A percentile compares a stretch with the other conserved stretches of the same genome.
These are phyloP conservation scores for Actenoides hombroni DNA, from an alignment of 2,113 vertebrate genomes.

Conservation along the genomic window DNA sequence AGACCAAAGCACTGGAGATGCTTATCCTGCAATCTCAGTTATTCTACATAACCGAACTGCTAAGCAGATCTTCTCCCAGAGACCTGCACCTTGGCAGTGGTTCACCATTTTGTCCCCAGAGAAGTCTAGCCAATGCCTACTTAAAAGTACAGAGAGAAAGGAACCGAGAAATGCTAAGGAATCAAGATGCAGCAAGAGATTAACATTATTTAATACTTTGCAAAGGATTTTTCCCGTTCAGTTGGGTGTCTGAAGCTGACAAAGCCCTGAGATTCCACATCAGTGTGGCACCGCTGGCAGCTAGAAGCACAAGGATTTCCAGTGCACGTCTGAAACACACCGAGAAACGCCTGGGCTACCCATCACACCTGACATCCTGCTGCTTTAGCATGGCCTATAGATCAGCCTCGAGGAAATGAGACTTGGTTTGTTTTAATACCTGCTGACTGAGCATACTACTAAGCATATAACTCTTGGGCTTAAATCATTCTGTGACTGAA, in stretches of 20 bases:
- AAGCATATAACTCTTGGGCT: neutral
- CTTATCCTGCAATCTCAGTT: neutral
- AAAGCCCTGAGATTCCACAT: neutral
- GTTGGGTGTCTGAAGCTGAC: neutral
- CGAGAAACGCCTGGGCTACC: neutral
- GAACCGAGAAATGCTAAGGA: neutral
- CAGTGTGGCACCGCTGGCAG: neutral
- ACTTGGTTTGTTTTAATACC: neutral
- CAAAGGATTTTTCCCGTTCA: neutral
- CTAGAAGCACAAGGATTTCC: neutral
- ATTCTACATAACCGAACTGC: neutral
- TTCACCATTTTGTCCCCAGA: neutral
- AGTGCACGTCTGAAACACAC: neutral
- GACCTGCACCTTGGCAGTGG: neutral
- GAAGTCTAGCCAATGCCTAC: neutral
- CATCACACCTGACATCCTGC: neutral
- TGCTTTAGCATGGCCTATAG: neutral
- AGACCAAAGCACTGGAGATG: neutral
- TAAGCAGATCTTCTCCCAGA: neutral
- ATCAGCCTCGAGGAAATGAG: neutral
- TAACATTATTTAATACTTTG: neutral
- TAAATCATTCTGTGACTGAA: neutral
- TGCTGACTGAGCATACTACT: neutral
- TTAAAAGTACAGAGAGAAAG: neutral
- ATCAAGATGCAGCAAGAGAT: neutral